Base-by-base conservation (phyloP, 2,888 invertebrate genomes). In the Drosophila dives region DNA sequence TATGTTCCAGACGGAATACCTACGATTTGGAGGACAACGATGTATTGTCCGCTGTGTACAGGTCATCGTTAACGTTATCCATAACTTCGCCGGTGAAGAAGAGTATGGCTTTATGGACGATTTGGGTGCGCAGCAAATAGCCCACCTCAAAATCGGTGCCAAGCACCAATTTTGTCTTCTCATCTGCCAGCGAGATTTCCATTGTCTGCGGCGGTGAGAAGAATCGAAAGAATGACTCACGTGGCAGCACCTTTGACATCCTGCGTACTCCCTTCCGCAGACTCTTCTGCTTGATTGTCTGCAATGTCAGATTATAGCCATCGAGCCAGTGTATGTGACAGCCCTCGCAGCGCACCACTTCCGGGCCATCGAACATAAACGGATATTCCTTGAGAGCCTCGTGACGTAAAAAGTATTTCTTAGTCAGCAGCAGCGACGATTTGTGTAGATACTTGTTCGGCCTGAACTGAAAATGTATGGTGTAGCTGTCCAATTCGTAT, bases 11-110 rank as follows among this genome's bases (percentile, higher is more conserved):
- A 29, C 29, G 29, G 29, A 29, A 5, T 5, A 29, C 6, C 29
- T 29, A 29, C 29, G 4, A 29, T 29, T 29, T 5, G 6, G 85
- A 84, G n/a, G 81, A 86, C 32, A 67, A n/a, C 17, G 82, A 82
- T 38, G 61, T 59, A 40, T 45, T 61, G 15, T 82, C 84, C 45
- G 68, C 79, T 12, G 72, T 48, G 33, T 34, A 53, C 0, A 59
- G n/a, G 1, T 79, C 79, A 60, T 86, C 86, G 17, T 72, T 73
- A 17, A 72, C 53, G 64, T 64, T 81, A 36, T 86, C 87, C 48
- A 87, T 75, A 60, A 87, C 71, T 50, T 87, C 87, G 40, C 87
- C 87, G 11, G 87, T 86, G 17, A 79, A 86, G 51, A 86, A 87
- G 55, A 86, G 83, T 42, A 87, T 72, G 0, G 86, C 87, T 58